A percentile compares a stretch with the other conserved stretches of the same genome.
Conservation (phyloP, 2,888 invertebrate genomes). For the Nycteola revayana region DNA sequence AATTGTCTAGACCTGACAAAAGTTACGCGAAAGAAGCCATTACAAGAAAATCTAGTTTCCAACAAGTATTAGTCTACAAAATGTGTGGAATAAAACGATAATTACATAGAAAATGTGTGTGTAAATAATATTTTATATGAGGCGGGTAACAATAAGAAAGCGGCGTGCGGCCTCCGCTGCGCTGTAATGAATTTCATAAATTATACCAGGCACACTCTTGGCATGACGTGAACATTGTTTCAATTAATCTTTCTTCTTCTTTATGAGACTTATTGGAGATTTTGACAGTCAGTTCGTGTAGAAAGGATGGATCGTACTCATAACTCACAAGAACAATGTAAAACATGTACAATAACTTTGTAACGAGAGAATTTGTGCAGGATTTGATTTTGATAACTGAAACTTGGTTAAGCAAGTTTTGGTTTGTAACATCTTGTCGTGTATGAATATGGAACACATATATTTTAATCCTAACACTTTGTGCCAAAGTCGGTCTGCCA, state of each 20-base stretch:
- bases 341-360: no score
- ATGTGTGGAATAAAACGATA: constrained; percentile 22
- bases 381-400: no score
- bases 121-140: constrained; percentile 33
- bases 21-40: constrained; percentile 11
- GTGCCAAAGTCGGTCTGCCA: no score
- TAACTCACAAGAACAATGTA: no score
- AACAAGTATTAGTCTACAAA: constrained; percentile 22
- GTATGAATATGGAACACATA: no score
- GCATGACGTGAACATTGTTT: constrained; percentile 31
- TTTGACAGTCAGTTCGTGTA: constrained; percentile 23
- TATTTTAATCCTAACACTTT: no score
- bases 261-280: constrained; percentile 31
- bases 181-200: constrained; percentile 47
- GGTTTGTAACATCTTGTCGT: no score
- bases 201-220: constrained; percentile 30
- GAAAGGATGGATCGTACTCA: no score
- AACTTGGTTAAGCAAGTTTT: no score
- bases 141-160: constrained; percentile 29
- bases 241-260: constrained; percentile 34
- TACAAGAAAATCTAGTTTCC: constrained; percentile 26
- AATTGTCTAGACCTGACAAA: background rate
- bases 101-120: constrained; percentile 23
- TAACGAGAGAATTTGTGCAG: no score
- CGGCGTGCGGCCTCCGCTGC: constrained; percentile 21